phyloP scores from a whole-genome alignment of 1,140 invertebrate species.

The Daktulosphaira vitifoliae region DNA sequence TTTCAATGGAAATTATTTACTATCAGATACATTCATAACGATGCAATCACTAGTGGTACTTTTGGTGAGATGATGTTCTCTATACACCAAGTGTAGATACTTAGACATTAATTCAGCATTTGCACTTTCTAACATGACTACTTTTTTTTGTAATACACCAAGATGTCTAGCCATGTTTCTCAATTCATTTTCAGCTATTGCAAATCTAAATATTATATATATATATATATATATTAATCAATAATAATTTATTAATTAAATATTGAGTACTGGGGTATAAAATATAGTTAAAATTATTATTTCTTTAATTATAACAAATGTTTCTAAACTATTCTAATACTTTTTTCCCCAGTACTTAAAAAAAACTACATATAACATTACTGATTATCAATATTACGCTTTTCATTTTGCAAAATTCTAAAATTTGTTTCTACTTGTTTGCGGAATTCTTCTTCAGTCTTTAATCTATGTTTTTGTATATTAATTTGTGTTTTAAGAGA shows the following conservation, averaged over 20 bases:
- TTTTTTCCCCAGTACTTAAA: no score
- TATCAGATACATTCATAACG: neutral
- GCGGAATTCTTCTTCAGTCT: conserved; percentile 42
- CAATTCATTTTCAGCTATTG: conserved; percentile 15
- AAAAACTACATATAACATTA: no score
- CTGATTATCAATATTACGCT: conserved; percentile 40
- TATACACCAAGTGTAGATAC: conserved; percentile 41
- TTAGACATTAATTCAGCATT: conserved; percentile 41
- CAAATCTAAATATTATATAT: conserved; percentile 6
- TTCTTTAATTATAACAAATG: no score
- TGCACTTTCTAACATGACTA: conserved; percentile 40
- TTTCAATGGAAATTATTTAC: no score
- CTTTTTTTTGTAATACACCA: conserved; percentile 40
- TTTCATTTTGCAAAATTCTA: conserved; percentile 41
- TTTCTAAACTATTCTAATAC: no score
- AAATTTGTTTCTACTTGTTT: conserved; percentile 42
- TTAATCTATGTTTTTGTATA: conserved; percentile 40
- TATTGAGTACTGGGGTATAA: no score
- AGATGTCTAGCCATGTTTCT: conserved; percentile 39
- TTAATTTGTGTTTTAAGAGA: conserved; percentile 41
- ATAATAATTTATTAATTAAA: no score
- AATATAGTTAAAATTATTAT: no score
- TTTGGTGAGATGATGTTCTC: conserved; percentile 35
- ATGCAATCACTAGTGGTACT: conserved; percentile 37
- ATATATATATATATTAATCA: no score